A percentile compares a stretch with the other conserved stretches of the same genome.
Evolutionary conservation across 2,888 invertebrate genomes (phyloP).

Genomic region (Chouioia cunea): DNA sequence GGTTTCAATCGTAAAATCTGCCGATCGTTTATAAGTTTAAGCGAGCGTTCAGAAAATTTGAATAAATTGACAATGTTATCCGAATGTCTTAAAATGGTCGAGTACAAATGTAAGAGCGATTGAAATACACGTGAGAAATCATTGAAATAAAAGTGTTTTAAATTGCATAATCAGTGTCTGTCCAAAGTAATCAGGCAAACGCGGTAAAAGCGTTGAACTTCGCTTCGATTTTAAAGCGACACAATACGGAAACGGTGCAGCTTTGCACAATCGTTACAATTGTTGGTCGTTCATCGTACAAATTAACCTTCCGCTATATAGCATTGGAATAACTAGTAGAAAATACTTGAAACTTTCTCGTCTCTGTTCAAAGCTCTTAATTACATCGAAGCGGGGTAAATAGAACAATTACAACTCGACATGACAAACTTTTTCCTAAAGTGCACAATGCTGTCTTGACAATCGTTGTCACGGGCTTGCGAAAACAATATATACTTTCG

Average conservation of each 20-base stretch:
- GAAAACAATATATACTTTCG: conserved; percentile 43
- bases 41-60: too few species aligned
- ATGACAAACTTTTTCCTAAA: conserved; percentile 11
- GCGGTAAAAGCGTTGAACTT: too few species aligned
- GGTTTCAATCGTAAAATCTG: background rate
- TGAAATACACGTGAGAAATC: background rate
- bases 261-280: conserved; percentile 11
- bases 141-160: too few species aligned
- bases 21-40: too few species aligned
- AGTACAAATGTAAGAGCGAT: background rate
- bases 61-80: too few species aligned
- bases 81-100: too few species aligned
- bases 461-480: conserved; percentile 27
- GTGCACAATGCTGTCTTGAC: conserved; percentile 36
- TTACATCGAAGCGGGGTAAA: conserved; percentile 35
- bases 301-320: background rate
- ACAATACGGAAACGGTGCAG: background rate
- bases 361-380: conserved; percentile 18
- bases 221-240: too few species aligned
- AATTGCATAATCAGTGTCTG: too few species aligned
- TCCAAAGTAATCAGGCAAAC: too few species aligned
- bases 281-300: conserved; percentile 14
- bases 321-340: background rate
- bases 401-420: conserved; percentile 30
- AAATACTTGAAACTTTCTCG: conserved; percentile 38